Conservation (phyloP, 92 coral and sea anemone species). For the Scolanthus callimorphus region DNA sequence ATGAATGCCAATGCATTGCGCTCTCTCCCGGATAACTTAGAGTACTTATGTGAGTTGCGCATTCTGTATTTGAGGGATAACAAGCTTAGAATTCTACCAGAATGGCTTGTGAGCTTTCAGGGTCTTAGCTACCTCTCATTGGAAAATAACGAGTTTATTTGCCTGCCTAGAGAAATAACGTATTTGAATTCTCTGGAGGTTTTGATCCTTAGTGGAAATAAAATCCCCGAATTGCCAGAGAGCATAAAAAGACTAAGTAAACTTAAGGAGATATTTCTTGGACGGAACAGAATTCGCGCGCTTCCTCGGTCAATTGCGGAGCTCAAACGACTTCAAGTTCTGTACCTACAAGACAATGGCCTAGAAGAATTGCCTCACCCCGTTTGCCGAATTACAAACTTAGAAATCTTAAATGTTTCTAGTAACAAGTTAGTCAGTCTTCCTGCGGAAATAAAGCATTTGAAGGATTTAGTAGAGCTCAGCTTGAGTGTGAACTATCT, state of each 20-base stretch:
- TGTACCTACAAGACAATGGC: slow-evolving; percentile 60
- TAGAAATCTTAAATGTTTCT: slow-evolving; percentile 50
- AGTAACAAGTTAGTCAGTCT: slow-evolving; percentile 41
- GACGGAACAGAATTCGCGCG: slow-evolving; percentile 42
- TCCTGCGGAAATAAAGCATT: slow-evolving; percentile 47
- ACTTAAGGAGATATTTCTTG: slow-evolving; percentile 64
- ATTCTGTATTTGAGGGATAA: slow-evolving; percentile 61
- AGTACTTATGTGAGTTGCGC: slow-evolving; percentile 29
- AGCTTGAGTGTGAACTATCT: slow-evolving; percentile 58
- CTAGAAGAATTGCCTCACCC: slow-evolving; percentile 46
- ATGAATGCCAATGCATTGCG: slow-evolving; percentile 47
- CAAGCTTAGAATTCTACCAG: slow-evolving; percentile 50
- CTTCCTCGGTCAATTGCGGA: slow-evolving; percentile 63
- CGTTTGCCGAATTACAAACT: slow-evolving; percentile 35
- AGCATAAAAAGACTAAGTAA: slow-evolving; percentile 43
- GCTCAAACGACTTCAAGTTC: slow-evolving; percentile 37
- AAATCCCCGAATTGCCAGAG: slow-evolving; percentile 57
- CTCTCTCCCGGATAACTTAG: slow-evolving; percentile 50
- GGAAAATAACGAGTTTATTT: slow-evolving; percentile 54
- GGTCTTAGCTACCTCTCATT: slow-evolving; percentile 52
- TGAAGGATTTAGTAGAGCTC: slow-evolving; percentile 56
- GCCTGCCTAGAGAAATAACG: slow-evolving; percentile 69
- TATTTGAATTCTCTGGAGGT: slow-evolving; percentile 51
- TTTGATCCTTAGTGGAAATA: slow-evolving; percentile 61
- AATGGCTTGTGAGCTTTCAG: slow-evolving; percentile 66